Evolutionary conservation across 2,797 vertebrate species (phyloP).

Genomic region (Hydrolagus colliei): DNA sequence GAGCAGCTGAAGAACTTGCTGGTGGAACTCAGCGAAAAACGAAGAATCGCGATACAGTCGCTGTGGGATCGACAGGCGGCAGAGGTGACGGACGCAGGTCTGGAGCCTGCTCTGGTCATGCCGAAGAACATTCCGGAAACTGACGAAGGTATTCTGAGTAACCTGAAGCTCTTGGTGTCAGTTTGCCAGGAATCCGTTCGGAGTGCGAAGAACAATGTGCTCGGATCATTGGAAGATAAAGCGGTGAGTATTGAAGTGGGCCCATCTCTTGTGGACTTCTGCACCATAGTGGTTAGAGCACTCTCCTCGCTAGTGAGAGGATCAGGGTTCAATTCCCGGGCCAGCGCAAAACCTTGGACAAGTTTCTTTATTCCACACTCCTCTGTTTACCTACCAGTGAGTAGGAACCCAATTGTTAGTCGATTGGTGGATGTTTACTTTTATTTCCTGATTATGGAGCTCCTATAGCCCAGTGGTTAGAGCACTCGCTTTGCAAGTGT

Average conservation of each 20-base stretch:
- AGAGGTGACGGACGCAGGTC: slow-evolving; percentile 29
- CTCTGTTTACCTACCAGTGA: no score
- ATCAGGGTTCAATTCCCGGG: no score
- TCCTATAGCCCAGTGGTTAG: no score
- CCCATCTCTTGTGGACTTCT: no score
- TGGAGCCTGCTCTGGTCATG: background rate
- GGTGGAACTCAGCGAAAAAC: slow-evolving; percentile 35
- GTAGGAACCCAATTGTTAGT: no score
- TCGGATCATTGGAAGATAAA: background rate
- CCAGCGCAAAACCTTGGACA: no score
- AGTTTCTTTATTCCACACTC: no score
- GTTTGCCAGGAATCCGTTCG: background rate
- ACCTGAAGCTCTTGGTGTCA: slow-evolving; percentile 7
- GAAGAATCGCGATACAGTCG: slow-evolving; percentile 26
- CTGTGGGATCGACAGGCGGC: slow-evolving; percentile 39
- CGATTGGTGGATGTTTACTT: no score
- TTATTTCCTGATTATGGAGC: no score
- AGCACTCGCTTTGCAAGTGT: no score
- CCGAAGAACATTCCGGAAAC: slow-evolving; percentile 31
- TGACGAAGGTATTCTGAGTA: slow-evolving; percentile 35
- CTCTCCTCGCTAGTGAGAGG: no score
- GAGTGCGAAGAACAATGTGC: background rate
- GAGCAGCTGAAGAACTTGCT: slow-evolving; percentile 40
- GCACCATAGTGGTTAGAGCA: no score
- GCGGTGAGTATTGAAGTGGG: slow-evolving; percentile 35